phyloP scores from a whole-genome alignment of 1,140 invertebrate genomes.

The Apis florea region DNA sequence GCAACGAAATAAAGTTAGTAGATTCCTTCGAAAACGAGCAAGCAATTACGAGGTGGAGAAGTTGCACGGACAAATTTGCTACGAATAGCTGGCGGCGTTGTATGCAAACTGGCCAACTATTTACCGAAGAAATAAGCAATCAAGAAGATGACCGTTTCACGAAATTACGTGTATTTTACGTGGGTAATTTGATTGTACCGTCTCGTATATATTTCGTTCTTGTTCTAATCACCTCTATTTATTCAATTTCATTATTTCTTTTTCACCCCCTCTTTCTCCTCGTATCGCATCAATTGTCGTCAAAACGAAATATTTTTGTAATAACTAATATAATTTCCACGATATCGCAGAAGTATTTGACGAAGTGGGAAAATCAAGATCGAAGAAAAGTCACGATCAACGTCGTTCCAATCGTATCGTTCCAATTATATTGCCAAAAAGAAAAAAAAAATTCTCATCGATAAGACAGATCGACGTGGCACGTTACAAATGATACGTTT shows the following conservation, averaged over 20 bases:
- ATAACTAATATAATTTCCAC: too few species aligned
- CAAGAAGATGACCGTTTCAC: not conserved
- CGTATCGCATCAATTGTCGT: too few species aligned
- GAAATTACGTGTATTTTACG: conserved; percentile 12
- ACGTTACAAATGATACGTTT: not conserved
- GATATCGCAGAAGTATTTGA: too few species aligned
- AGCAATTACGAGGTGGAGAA: conserved; percentile 48
- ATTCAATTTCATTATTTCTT: not conserved
- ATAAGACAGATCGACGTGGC: not conserved
- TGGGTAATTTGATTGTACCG: not conserved
- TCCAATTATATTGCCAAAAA: too few species aligned
- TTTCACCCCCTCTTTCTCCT: not conserved
- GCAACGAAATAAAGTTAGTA: conserved; percentile 19
- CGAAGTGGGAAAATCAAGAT: too few species aligned
- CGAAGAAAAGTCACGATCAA: too few species aligned
- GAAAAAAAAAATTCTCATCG: not conserved
- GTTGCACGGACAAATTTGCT: conserved; percentile 47
- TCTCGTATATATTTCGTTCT: not conserved
- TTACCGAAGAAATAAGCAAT: conserved; percentile 67
- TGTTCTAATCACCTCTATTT: not conserved
- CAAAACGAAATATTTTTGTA: not conserved
- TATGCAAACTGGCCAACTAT: conserved; percentile 60
- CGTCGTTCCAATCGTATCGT: too few species aligned
- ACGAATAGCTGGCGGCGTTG: conserved; percentile 14
- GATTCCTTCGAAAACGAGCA: conserved; percentile 8